These are phyloP conservation scores for Drosophila nebulosa DNA, from an alignment of 1,140 invertebrate species.

Conservation along the genomic window DNA sequence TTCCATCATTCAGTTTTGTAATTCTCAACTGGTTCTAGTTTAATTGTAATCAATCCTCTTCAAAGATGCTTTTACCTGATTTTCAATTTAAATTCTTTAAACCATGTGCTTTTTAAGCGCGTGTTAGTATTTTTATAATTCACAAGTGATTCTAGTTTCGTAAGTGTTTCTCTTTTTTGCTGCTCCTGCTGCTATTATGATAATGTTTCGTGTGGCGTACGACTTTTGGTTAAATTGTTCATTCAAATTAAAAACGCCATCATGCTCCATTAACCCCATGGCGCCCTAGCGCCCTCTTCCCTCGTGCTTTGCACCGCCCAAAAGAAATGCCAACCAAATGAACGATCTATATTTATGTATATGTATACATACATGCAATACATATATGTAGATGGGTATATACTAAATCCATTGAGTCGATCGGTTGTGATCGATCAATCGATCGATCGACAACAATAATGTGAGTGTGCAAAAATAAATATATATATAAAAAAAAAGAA, in stretches of 20 bases:
- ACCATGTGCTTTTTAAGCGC: too few relatives aligned
- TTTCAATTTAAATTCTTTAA: too few relatives aligned
- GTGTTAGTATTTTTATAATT: too few relatives aligned
- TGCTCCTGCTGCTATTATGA: too few relatives aligned
- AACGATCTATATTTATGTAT: slow-evolving; percentile 3
- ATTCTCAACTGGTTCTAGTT: too few relatives aligned
- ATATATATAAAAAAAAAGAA: too few relatives aligned
- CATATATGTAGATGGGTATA: not conserved
- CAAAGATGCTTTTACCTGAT: too few relatives aligned
- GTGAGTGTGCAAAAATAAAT: slow-evolving; percentile 17
- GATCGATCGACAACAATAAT: not conserved
- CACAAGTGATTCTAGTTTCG: too few relatives aligned
- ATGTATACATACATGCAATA: slow-evolving; percentile 12
- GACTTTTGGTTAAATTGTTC: not conserved
- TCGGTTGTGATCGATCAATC: not conserved
- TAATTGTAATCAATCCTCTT: too few relatives aligned
- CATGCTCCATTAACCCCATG: slow-evolving; percentile 67
- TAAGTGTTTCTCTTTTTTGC: too few relatives aligned
- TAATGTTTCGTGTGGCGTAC: not conserved
- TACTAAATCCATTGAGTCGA: not conserved
- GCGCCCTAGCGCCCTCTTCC: not conserved
- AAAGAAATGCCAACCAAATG: not conserved
- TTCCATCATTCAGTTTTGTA: too few relatives aligned
- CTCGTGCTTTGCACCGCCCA: too few relatives aligned
- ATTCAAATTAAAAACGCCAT: slow-evolving; percentile 63